phyloP scores from a whole-genome alignment of 2,113 vertebrate genomes.

The Jacana jacana region DNA sequence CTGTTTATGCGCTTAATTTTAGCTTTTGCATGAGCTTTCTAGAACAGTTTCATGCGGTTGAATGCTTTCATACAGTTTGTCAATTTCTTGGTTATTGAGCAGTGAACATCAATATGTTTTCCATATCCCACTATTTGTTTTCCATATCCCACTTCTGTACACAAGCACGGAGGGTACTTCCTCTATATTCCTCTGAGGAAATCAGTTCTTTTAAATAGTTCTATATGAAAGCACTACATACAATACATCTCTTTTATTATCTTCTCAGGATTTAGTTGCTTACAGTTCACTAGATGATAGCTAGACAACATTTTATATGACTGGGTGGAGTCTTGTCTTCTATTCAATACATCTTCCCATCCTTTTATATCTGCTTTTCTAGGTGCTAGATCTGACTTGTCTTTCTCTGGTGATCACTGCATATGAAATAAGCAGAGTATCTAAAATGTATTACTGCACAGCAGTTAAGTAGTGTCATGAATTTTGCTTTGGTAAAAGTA shows the following conservation, averaged over 20 bases:
- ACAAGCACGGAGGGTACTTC: accelerated
- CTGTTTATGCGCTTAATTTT: background rate
- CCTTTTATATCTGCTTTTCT: background rate
- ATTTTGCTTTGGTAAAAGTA: no score
- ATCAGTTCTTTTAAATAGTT: background rate
- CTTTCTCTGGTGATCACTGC: background rate
- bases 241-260: background rate
- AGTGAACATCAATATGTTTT: accelerated
- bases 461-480: background rate
- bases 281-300: background rate
- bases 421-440: background rate
- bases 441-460: background rate
- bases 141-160: background rate
- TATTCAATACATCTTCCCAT: background rate
- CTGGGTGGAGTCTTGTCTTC: no score
- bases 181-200: background rate
- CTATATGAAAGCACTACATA: background rate
- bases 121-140: background rate
- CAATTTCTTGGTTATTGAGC: background rate
- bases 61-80: background rate
- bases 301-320: background rate
- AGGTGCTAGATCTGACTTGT: background rate
- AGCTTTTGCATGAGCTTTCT: background rate
- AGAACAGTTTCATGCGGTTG: background rate
- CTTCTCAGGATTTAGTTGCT: background rate